Evolutionary conservation across 2,888 invertebrate species (phyloP), one percentile per base, ranked within the genome.

Genomic region (Drosophila colorata): DNA sequence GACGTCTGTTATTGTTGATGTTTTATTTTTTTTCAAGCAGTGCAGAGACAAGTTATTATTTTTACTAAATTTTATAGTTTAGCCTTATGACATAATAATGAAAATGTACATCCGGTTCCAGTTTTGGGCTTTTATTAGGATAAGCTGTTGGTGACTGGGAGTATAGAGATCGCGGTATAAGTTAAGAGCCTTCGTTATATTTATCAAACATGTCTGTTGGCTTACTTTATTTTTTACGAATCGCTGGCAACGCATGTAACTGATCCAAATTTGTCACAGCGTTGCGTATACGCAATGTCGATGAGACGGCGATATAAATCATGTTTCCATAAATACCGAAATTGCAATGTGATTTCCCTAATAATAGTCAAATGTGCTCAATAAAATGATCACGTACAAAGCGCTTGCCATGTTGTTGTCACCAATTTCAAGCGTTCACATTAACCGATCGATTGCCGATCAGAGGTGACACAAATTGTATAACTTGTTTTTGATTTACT

Each of bases 311-410:
- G 75, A 87, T 80, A 82, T 87, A 88, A 90, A 90, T 90, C 89
- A 88, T 90, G 89, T 88, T 90, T 83, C 88, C 86, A 87, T 86
- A 86, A 86, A 86, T 65, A 86, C 57, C 66, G 61, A 80, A 60
- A 56, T 63, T 46, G 80, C 77, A 80, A 69, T 60, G 69, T 65
- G 86, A 90, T 90, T 90, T 90, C 90, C 90, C 90, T 91, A 89
- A 83, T 90, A 91, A 90, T 90, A 91, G 90, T 91, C 90, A 91
- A 91, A 91, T 91, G 78, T 80, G 83, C 77, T 89, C 81, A 83
- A 90, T 80, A 89, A 84, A 88, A 73, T 85, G 76, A 69, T 80
- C 85, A 85, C 85, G 85, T 85, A 89, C 85, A 68, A 69, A 77
- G 74, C 87, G 70, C 64, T 77, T 70, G 68, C 67, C 56, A 53